Evolutionary conservation across 2,113 vertebrate species (phyloP), one percentile per base, ranked within the genome.

Genomic region (Tetrax tetrax): DNA sequence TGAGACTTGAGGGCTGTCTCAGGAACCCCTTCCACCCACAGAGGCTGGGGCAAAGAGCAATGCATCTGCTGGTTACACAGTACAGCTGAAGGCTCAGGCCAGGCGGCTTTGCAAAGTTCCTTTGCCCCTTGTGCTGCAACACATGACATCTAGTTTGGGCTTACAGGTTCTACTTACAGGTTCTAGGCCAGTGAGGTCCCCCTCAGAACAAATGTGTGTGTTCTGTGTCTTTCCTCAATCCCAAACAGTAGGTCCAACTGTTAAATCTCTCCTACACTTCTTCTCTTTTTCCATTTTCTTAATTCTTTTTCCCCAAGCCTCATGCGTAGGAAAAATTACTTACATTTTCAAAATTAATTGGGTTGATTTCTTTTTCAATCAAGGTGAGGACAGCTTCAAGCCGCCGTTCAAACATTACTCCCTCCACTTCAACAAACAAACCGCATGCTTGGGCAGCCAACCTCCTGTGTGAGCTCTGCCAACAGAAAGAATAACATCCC

Each of bases 351-450:
- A 98, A 99, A 76, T 98, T 98, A 87, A 96, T 95, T 3, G 99
- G 98, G 88, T 98, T 93, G 89, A 99, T 98, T 96, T 98, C 99
- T 51, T 61, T 98, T 95, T 99, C 99, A 54, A 99, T 95, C 81
- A 98, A 86, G 13, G 98, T 96, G n/a, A 99, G 98, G 83, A 99
- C 88, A 51, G 96, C 81, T 33, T 97, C 97, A 60, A 99, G 96
- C 14, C 98, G 98, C 41, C 94, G 97, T 90, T 97, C 95, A 95
- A 99, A 99, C 66, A 97, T 95, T 23, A 98, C 96, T 69, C 98
- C 98, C 38, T 99, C 98, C 31, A 98, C 98, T 97, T 99, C 99
- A 69, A 98, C 99, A 68, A 99, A 99, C 76, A 99, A 97, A 23
- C 99, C 99, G 6, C 99, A 99, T 1, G 98, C 83, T 92, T 99